These are phyloP conservation scores for Perca fluviatilis DNA, from an alignment of 2,113 vertebrate genomes.

Conservation along the genomic window DNA sequence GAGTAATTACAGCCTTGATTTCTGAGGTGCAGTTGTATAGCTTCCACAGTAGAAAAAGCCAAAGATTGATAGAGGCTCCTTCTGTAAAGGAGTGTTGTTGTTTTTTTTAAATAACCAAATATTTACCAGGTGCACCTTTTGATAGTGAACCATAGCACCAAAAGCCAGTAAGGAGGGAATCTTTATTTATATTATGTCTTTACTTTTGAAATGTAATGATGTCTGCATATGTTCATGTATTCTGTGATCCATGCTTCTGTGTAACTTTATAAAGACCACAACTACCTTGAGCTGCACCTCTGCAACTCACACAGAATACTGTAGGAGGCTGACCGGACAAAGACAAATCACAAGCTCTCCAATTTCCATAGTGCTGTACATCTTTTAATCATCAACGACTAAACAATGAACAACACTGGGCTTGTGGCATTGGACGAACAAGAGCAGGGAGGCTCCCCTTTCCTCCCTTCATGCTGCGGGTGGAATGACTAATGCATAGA, in stretches of 20 bases:
- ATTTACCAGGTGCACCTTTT: slow-evolving; percentile 81
- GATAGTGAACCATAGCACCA: slow-evolving; percentile 81
- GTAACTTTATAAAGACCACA: slow-evolving; percentile 26
- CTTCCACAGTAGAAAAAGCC: slow-evolving; percentile 90
- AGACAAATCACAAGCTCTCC: slow-evolving; percentile 72
- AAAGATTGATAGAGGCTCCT: slow-evolving; percentile 93
- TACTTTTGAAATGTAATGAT: slow-evolving; percentile 9
- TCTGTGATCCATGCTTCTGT: slow-evolving; percentile 3
- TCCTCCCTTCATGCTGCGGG: slow-evolving; percentile 51
- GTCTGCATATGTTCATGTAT: background rate
- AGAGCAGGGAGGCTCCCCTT: slow-evolving; percentile 31
- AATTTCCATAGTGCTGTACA: slow-evolving; percentile 76
- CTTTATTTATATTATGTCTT: slow-evolving; percentile 21
- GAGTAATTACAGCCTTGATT: slow-evolving; percentile 98
- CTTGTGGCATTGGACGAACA: slow-evolving; percentile 60
- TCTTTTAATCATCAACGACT: slow-evolving; percentile 82
- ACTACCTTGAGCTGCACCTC: slow-evolving; percentile 31
- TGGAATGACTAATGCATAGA: slow-evolving; percentile 78
- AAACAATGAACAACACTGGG: slow-evolving; percentile 81
- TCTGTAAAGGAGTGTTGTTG: slow-evolving; percentile 88
- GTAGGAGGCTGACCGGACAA: slow-evolving; percentile 66
- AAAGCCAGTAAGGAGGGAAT: slow-evolving; percentile 31
- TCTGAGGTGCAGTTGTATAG: slow-evolving; percentile 95
- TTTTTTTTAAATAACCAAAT: slow-evolving; percentile 87
- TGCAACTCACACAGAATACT: slow-evolving; percentile 56